Conservation (phyloP, 2,113 vertebrate genomes). For the Spermophilus dauricus region DNA sequence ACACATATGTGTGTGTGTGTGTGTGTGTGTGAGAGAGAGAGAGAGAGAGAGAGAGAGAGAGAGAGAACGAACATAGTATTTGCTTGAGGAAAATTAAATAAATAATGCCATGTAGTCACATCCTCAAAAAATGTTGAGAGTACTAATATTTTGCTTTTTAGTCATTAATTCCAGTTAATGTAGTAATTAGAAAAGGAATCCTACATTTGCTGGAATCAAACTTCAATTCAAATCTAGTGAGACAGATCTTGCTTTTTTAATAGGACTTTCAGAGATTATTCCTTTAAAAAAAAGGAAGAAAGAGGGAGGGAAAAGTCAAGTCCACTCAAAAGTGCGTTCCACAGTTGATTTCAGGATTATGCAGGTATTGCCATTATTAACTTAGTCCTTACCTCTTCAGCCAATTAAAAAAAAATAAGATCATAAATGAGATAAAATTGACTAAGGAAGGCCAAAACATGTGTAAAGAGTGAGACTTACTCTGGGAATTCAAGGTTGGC, state of each 20-base stretch:
- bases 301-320: background rate
- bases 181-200: background rate
- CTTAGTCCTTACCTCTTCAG: background rate
- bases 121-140: background rate
- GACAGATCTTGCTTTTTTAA: background rate
- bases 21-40: background rate
- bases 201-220: background rate
- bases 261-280: slow-evolving; percentile 14
- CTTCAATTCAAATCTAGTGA: background rate
- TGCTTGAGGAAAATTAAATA: background rate
- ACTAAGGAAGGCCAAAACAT: background rate
- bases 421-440: background rate
- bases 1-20: too few relatives aligned
- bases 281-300: background rate
- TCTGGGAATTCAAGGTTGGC: slow-evolving; percentile 20
- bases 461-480: background rate
- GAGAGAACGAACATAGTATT: background rate
- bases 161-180: background rate
- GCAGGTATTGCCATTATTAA: background rate
- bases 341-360: background rate
- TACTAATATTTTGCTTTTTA: background rate
- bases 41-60: too few relatives aligned
- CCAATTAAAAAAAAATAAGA: background rate
- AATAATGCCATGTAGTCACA: background rate
- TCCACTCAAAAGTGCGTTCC: background rate